These are phyloP conservation scores for Astyanax mexicanus DNA, from an alignment of 2,797 vertebrate species.

Conservation along the genomic window DNA sequence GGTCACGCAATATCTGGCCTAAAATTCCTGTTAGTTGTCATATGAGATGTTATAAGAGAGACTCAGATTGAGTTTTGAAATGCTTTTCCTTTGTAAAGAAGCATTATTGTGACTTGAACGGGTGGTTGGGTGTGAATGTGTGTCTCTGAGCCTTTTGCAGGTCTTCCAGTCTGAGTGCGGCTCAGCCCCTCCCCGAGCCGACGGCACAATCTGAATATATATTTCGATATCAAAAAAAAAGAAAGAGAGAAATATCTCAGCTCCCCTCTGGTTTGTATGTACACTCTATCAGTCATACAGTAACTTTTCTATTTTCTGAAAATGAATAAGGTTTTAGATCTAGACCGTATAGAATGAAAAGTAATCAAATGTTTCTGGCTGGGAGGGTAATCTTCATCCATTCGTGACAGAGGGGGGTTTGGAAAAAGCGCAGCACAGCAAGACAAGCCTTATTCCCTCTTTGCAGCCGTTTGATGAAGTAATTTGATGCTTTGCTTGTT, in stretches of 20 bases:
- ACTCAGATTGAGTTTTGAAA: too few species aligned
- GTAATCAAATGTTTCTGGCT: constrained; percentile 48
- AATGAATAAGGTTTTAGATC: constrained; percentile 49
- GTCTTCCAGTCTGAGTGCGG: too few species aligned
- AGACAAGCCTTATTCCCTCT: not conserved
- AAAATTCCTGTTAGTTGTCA: too few species aligned
- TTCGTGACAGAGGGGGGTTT: constrained; percentile 36
- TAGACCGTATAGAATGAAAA: constrained; percentile 45
- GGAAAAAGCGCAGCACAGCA: not conserved
- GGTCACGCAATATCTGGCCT: too few species aligned
- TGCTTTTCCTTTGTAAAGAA: too few species aligned
- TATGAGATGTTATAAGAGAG: too few species aligned
- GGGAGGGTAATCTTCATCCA: constrained; percentile 44
- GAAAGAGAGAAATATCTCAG: not conserved
- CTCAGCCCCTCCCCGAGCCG: too few species aligned
- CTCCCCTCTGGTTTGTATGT: constrained; percentile 4
- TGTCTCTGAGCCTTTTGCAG: too few species aligned
- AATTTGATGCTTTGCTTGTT: constrained; percentile 46
- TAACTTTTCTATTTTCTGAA: constrained; percentile 48
- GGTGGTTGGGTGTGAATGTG: too few species aligned
- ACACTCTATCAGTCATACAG: constrained; percentile 34
- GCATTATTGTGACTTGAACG: too few species aligned
- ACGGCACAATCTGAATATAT: too few species aligned
- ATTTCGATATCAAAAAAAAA: not conserved
- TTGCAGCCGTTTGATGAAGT: constrained; percentile 26